These are phyloP conservation scores for Upupa epops DNA, from an alignment of 2,113 vertebrate genomes.

Conservation along the genomic window DNA sequence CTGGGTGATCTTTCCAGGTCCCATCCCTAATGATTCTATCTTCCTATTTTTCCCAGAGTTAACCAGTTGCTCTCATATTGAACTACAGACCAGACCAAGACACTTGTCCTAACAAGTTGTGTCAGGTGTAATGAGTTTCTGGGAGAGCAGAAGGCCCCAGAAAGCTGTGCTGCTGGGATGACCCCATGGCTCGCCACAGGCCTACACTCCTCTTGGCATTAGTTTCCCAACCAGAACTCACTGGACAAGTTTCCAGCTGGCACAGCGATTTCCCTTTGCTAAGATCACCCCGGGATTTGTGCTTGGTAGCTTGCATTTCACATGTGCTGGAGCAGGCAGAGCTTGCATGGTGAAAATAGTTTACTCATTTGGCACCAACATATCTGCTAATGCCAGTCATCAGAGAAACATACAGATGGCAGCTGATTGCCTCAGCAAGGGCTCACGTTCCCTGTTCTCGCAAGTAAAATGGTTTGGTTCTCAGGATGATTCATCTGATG, in stretches of 20 bases:
- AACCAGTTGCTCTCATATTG: not conserved
- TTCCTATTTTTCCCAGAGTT: not conserved
- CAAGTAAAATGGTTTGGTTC: not conserved
- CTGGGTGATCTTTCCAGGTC: too few relatives aligned
- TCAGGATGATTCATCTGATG: not conserved
- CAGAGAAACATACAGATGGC: slow-evolving; percentile 40
- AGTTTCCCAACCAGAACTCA: not conserved
- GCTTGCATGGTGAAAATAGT: slow-evolving; percentile 21
- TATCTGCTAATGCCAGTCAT: slow-evolving; percentile 14
- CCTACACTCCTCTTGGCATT: not conserved
- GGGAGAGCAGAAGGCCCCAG: not conserved
- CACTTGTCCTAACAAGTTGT: not conserved
- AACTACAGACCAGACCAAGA: not conserved
- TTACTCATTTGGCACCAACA: slow-evolving; percentile 45
- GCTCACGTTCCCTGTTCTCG: not conserved
- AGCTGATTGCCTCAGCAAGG: not conserved
- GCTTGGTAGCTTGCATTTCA: not conserved
- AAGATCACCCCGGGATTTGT: not conserved
- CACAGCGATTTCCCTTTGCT: not conserved
- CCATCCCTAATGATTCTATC: too few relatives aligned
- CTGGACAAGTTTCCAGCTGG: not conserved
- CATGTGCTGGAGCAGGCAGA: not conserved
- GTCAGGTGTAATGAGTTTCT: not conserved
- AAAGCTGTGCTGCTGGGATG: not conserved
- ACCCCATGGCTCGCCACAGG: not conserved